Base-by-base conservation (phyloP, 2,888 invertebrate species). In the Pachliopta kotzebuea region DNA sequence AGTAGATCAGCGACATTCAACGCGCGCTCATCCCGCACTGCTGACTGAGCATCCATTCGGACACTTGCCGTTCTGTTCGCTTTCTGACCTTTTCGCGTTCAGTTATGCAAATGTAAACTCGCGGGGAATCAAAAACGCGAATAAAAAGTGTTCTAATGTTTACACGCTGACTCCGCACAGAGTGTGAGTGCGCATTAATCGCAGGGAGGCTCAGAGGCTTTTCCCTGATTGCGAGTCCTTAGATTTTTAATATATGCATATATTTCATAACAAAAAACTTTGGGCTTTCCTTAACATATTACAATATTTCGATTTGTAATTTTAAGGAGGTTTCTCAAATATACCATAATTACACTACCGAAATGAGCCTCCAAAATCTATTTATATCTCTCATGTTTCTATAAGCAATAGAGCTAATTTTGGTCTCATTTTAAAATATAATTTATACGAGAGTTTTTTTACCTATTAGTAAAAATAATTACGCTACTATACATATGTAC, bases 21-120 rank as follows among this genome's bases (percentile, higher is more conserved):
- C 78, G 75, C 65, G 62, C 72, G 26, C 57, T 62, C 78, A 79
- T 69, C 77, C 72, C 77, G 78, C 76, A 80, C 69, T 82, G 90
- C 90, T 90, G 90, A 91, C 81, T 85, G 78, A 79, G 79, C 89
- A 85, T 84, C 85, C 84, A 79, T 83, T 84, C 83, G 87, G 88
- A 88, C 90, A 87, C 88, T 90, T 90, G 88, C 88, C 87, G 86
- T 88, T 88, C 82, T 78, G 81, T 90, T 88, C 90, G 86, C 88
- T 90, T 90, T 81, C 90, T 90, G 90, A 91, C 91, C 91, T 90
- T 87, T 89, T 87, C 88, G 86, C 85, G 88, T 85, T 89, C 84
- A 87, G 90, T 88, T 91, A 91, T 91, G 91, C 89, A 90, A 91
- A 91, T 90, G 83, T 76, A 75, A 78, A 75, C 78, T 79, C 79